A percentile compares a stretch with the other conserved stretches of the same genome.
phyloP scores from a whole-genome alignment of 2,888 invertebrate genomes.

The Tubulanus polymorphus region DNA sequence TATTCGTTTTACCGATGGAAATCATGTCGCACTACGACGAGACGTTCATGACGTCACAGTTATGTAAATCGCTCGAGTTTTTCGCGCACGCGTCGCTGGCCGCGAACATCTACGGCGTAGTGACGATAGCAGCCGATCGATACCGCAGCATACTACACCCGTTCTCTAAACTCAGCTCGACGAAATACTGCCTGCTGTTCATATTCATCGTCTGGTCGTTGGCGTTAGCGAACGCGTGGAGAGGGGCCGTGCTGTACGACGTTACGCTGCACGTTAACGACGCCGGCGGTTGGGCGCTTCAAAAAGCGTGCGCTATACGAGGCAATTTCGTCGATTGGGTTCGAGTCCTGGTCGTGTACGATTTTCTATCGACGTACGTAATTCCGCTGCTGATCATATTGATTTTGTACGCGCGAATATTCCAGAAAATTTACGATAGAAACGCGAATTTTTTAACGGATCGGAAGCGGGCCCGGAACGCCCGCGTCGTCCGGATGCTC shows the following conservation, averaged over 20 bases:
- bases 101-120: not conserved
- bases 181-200: too few species aligned
- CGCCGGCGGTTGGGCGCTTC: not conserved
- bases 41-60: not conserved
- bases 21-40: not conserved
- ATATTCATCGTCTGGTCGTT: not conserved
- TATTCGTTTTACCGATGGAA: not conserved
- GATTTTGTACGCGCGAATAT: not conserved
- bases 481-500: not conserved
- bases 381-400: not conserved
- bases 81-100: not conserved
- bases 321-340: not conserved
- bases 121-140: not conserved
- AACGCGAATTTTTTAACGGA: not conserved
- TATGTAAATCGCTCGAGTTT: not conserved
- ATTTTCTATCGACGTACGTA: not conserved
- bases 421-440: too few species aligned
- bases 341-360: not conserved
- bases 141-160: not conserved
- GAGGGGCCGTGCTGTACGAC: not conserved
- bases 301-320: not conserved
- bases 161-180: too few species aligned
- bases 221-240: not conserved
- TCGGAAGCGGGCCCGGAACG: not conserved
- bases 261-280: not conserved